Base-by-base conservation (phyloP, 2,888 invertebrate genomes). In the Platycnemis pennipes region DNA sequence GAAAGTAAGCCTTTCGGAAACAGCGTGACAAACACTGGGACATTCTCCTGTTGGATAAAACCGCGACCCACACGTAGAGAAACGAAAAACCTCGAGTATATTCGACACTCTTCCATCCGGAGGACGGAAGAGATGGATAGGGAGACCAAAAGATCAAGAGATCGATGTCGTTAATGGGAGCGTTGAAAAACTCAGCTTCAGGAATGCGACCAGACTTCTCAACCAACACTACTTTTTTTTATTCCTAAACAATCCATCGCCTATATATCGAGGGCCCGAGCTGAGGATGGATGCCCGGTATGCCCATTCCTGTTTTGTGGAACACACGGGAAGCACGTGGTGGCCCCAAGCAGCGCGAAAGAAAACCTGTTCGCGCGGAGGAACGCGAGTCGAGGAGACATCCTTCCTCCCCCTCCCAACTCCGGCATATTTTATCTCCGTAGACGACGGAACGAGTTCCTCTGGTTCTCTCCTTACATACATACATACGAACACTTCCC, bases 371-470 rank as follows among this genome's bases (percentile, higher is more conserved):
- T 77, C 8, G 77, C 77, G 37, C n/a, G 63, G 26, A 77, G 37
- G 77, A 77, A 77, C 77, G 77, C 77, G n/a, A 37, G 77, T 26
- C 63, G 26, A 53, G 7, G 31, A 11, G 37, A 2, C 77, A 19
- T 87, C 44, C n/a, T 26, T n/a, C 77, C 44, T 63, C 53, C 53
- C 13, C 42, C 42, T 56, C 42, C n/a, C 56, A 37, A 26, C 42
- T 37, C 37, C 89, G n/a, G 91, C 63, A 91, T 56, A 89, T 91
- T 91, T 77, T 69, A 91, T 56, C 91, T 63, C 44, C 26, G 37
- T 11, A 26, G 87, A 26, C 19, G 45, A 44, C 16, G n/a, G 56
- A 91, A 91, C 91, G 91, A 63, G 91, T 91, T 91, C 63, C 42
- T 31, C 89, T 13, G 56, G 53, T 91, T 44, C 49, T 63, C 49